Base-by-base conservation (phyloP, 2,797 vertebrate genomes). In the Enoplosus armatus region DNA sequence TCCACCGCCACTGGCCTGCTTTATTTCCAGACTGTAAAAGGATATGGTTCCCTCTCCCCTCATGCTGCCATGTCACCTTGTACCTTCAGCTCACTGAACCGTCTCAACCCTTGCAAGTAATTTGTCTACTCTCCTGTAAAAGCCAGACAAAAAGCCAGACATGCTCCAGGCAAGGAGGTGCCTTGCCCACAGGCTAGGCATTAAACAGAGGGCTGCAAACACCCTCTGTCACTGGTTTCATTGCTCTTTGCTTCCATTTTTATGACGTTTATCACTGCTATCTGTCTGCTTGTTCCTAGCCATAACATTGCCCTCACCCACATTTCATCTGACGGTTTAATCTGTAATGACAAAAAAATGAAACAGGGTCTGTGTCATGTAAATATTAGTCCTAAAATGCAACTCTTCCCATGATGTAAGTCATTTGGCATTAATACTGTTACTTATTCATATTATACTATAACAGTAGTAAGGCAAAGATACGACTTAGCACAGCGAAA, bases 11-110 rank as follows among this genome's bases (percentile, higher is more conserved):
- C 54, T 62, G 72, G 62, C 68, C 79, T 66, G 78, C 79, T 91
- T 89, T 93, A 87, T 93, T 93, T 93, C 92, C 88, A 92, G 90
- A 90, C 92, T 94, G 88, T 93, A 93, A 94, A 93, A 92, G 89
- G 92, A 92, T 88, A 91, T 87, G 70, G 48, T 63, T 41, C 70
- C 67, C 80, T 33, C 60, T 72, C 75, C 54, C 50, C 54, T 24
- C 54, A 27, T 63, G 59, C 72, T 81, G 70, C 77, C 84, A 77
- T 89, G 81, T 87, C 89, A 87, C 77, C 80, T 87, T 60, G 77
- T 87, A 85, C 85, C 84, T 90, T 82, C 75, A 76, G 85, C 80
- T 88, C 82, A 68, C 81, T 90, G 88, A 90, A 90, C 91, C 55
- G 26, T 82, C 86, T 77, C 80, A 80, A 54, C 82, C 78, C 77